phyloP scores from a whole-genome alignment of 2,888 invertebrate species.

The Pandemis heparana region DNA sequence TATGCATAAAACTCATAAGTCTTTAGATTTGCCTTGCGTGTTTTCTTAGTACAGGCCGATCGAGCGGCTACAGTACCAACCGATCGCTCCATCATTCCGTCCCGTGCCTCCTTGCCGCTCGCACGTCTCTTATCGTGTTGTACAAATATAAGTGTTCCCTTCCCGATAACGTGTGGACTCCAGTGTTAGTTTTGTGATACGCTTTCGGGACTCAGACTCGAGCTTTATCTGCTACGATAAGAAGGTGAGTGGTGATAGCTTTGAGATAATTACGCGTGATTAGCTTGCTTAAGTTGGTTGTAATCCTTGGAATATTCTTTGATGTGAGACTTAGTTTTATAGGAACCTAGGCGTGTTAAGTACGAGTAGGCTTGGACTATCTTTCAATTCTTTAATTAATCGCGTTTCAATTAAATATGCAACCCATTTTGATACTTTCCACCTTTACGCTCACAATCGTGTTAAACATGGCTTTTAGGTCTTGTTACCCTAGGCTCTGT shows the following conservation, averaged over 20 bases:
- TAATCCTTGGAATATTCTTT: constrained; percentile 18
- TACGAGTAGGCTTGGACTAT: too few relatives aligned
- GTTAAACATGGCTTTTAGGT: too few relatives aligned
- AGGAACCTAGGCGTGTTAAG: not conserved
- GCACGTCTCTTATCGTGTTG: constrained; percentile 57
- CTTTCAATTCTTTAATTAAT: too few relatives aligned
- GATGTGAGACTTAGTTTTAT: not conserved
- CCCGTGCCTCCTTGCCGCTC: constrained; percentile 56
- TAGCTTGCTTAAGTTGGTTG: constrained; percentile 45
- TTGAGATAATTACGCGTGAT: constrained; percentile 72
- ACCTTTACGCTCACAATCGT: too few relatives aligned
- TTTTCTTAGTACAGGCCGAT: constrained; percentile 47
- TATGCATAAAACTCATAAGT: not conserved
- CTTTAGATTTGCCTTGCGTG: not conserved
- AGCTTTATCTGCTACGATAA: constrained; percentile 77
- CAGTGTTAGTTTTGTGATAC: constrained; percentile 75
- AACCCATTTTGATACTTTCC: too few relatives aligned
- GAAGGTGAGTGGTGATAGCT: constrained; percentile 81
- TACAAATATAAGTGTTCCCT: constrained; percentile 25
- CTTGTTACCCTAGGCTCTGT: too few relatives aligned
- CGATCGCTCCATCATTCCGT: constrained; percentile 67
- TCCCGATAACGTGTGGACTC: constrained; percentile 45
- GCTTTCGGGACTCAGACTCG: constrained; percentile 62
- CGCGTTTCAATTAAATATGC: too few relatives aligned
- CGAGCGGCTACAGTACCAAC: constrained; percentile 60